Evolutionary conservation across 1,140 invertebrate genomes (phyloP), one percentile per base, ranked within the genome.

Genomic region (Andrena cerasifolii): DNA sequence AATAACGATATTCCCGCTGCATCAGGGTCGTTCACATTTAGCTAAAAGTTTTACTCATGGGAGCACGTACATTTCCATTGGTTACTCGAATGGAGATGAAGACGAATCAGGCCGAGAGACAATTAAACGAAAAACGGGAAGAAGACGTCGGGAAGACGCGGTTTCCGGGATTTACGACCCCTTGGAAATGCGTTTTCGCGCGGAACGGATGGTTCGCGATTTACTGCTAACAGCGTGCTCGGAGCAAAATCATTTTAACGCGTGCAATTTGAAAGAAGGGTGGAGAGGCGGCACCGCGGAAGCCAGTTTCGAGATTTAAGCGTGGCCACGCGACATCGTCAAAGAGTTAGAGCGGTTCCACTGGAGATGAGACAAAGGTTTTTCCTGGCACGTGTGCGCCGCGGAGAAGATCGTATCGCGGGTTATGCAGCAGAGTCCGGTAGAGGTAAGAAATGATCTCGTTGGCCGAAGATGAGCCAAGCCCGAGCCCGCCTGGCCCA

Each of bases 401-500:
- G 3, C 5, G 24, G 36, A n/a, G 45, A 56, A 65, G 71, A 74
- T 74, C 61, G 33, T 45, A 65, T 65, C 71, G 71, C 33, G 71
- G 3, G 36, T 65, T 65, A 65, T 31, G 33, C 24, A 33, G 47
- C 12, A 36, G 61, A 62, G 5, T 31, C 1, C 4, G 21, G 28
- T n/a, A 8, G 26, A 18, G 53, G 31, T 54, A 45, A 74, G 58
- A 18, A 21, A 73, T 21, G 58, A 43, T 24, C 33, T 18, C 58
- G 58, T 36, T 49, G 40, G 21, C 16, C 31, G 18, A n/a, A 5
- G 26, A 21, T 14, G 18, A 21, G 24, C 10, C 51, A 24, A 31
- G 10, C 4, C 36, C 36, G 10, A 40, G 4, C 36, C 10, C 36
- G 4, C 21, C 26, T 26, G 47, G 31, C 33, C 31, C 58, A 16